Evolutionary conservation across 2,888 invertebrate genomes (phyloP).

Genomic region (Chloroclysta siterata): DNA sequence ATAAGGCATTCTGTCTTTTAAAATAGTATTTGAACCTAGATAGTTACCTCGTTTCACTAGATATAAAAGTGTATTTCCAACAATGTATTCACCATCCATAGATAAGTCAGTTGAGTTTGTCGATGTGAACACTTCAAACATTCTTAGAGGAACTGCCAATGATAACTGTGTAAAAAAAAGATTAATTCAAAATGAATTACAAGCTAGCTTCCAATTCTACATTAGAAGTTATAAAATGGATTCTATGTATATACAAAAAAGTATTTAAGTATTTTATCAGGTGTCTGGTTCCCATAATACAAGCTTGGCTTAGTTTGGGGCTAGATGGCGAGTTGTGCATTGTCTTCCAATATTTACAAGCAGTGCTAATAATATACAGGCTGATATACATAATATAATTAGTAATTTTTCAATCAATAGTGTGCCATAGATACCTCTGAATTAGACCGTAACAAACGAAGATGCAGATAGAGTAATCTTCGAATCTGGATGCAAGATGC

Average conservation of each 20-base stretch:
- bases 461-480: constrained; percentile 71
- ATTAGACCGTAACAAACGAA: constrained; percentile 68
- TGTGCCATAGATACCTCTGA: constrained; percentile 60
- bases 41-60: constrained; percentile 83
- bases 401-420: too few relatives aligned
- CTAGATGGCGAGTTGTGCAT: too few relatives aligned
- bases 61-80: constrained; percentile 81
- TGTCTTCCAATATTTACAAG: too few relatives aligned
- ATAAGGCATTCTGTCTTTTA: too few relatives aligned
- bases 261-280: too few relatives aligned
- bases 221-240: too few relatives aligned
- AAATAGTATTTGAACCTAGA: not conserved
- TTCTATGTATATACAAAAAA: too few relatives aligned
- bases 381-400: too few relatives aligned
- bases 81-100: constrained; percentile 65
- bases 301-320: too few relatives aligned
- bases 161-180: constrained; percentile 65
- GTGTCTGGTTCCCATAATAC: too few relatives aligned
- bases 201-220: too few relatives aligned
- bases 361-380: too few relatives aligned
- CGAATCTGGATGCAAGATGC: constrained; percentile 70
- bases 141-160: constrained; percentile 90
- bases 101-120: constrained; percentile 67
- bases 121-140: constrained; percentile 91
- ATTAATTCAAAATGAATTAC: not conserved